Conservation (phyloP, 2,113 vertebrate species). For the Dicaeum eximium region DNA sequence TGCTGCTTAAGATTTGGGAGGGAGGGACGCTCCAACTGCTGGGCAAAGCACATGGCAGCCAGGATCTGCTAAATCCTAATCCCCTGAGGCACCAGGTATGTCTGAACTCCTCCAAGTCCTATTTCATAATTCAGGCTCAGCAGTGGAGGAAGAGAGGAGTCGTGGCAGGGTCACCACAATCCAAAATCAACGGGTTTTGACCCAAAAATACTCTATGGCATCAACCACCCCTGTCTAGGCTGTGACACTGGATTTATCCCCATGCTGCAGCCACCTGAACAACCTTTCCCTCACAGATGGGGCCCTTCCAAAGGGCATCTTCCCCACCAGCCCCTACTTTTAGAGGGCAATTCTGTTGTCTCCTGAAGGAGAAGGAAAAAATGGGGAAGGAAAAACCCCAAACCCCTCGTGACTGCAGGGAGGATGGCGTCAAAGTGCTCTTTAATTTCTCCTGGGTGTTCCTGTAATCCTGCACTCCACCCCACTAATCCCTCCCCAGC, state of each 20-base stretch:
- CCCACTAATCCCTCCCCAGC: not conserved
- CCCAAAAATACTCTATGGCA: not conserved
- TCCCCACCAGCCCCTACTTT: not conserved
- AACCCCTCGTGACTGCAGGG: accelerated
- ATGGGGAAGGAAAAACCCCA: accelerated
- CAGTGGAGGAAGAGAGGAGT: not conserved
- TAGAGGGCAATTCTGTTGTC: too few species aligned
- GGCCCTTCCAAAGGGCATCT: not conserved
- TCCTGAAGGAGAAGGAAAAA: not conserved
- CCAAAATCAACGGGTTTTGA: accelerated
- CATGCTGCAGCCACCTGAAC: accelerated
- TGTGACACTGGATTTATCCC: not conserved
- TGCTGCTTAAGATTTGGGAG: not conserved
- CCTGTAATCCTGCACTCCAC: not conserved
- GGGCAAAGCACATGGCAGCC: not conserved
- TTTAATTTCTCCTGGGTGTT: slow-evolving; percentile 39
- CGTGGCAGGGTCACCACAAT: accelerated
- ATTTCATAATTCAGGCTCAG: not conserved
- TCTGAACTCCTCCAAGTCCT: not conserved
- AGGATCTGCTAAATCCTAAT: slow-evolving; percentile 25
- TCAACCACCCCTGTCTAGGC: accelerated
- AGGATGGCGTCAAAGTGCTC: not conserved
- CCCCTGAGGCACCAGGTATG: not conserved
- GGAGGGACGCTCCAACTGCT: not conserved
- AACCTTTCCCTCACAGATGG: accelerated